Conservation (phyloP, 2,888 invertebrate genomes). For the Yponomeuta sedellus region DNA sequence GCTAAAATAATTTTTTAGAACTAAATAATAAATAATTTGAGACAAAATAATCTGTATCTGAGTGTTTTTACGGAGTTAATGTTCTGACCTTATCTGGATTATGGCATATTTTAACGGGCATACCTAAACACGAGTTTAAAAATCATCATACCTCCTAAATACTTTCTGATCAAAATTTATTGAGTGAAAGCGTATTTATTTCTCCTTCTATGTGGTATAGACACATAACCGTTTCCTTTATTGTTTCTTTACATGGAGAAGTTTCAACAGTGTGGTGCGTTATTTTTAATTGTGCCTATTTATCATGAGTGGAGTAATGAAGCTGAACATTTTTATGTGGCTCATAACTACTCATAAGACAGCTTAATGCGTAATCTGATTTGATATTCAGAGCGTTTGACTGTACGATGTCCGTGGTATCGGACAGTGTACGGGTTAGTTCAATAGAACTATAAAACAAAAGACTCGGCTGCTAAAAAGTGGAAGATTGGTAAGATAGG, state of each 20-base stretch:
- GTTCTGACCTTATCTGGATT: not conserved
- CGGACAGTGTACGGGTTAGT: conserved; percentile 31
- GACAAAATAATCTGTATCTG: no score
- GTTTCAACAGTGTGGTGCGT: conserved; percentile 28
- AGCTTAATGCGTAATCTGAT: conserved; percentile 50
- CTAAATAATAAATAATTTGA: no score
- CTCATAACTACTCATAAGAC: conserved; percentile 46
- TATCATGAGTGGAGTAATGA: conserved; percentile 44
- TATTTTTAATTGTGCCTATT: conserved; percentile 54
- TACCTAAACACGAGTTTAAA: not conserved
- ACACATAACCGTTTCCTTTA: conserved; percentile 25
- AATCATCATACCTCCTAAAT: not conserved
- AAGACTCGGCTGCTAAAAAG: no score
- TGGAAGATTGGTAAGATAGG: no score
- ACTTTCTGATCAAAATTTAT: not conserved
- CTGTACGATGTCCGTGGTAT: conserved; percentile 41
- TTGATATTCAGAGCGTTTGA: conserved; percentile 48
- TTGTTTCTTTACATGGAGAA: conserved; percentile 21
- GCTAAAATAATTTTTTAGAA: no score
- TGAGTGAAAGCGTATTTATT: not conserved
- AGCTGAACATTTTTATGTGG: conserved; percentile 47
- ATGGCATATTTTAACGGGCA: not conserved
- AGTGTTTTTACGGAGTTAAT: not conserved
- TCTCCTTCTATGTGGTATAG: not conserved
- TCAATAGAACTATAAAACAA: no score